Conservation (phyloP, 1,140 invertebrate genomes). For the Phocides pigmalion region DNA sequence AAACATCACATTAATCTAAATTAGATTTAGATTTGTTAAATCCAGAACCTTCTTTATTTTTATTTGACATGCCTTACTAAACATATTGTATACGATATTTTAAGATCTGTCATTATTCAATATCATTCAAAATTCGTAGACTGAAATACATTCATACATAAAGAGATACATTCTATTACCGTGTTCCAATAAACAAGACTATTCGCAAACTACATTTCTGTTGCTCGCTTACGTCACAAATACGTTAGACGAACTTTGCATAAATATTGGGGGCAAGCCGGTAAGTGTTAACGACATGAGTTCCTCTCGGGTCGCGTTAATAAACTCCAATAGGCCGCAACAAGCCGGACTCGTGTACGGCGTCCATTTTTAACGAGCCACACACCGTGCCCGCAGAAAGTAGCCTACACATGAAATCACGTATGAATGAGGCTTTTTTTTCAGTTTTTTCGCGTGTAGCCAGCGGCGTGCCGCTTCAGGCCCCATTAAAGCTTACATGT, state of each 20-base stretch:
- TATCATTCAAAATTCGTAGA: too few relatives aligned
- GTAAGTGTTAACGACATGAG: slow-evolving; percentile 54
- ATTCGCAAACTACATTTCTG: not conserved
- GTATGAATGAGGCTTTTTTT: slow-evolving; percentile 81
- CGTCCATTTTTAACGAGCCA: slow-evolving; percentile 81
- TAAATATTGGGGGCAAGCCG: slow-evolving; percentile 37
- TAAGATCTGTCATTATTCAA: too few relatives aligned
- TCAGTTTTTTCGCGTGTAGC: slow-evolving; percentile 79
- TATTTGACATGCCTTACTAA: too few relatives aligned
- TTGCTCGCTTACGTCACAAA: slow-evolving; percentile 30
- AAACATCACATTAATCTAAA: too few relatives aligned
- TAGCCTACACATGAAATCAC: slow-evolving; percentile 82
- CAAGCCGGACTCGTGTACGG: slow-evolving; percentile 68
- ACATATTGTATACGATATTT: too few relatives aligned
- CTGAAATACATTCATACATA: too few relatives aligned
- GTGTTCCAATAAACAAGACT: too few relatives aligned
- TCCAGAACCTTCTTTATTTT: too few relatives aligned
- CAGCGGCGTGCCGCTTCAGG: slow-evolving; percentile 72
- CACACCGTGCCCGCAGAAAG: slow-evolving; percentile 77
- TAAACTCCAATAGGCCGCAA: slow-evolving; percentile 78
- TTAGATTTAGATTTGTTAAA: too few relatives aligned
- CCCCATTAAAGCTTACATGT: slow-evolving; percentile 82
- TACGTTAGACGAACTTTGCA: slow-evolving; percentile 11
- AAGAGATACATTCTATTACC: too few relatives aligned
- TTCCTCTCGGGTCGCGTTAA: slow-evolving; percentile 67